Conservation (phyloP, 2,113 vertebrate genomes). For the Dinomys branickii region DNA sequence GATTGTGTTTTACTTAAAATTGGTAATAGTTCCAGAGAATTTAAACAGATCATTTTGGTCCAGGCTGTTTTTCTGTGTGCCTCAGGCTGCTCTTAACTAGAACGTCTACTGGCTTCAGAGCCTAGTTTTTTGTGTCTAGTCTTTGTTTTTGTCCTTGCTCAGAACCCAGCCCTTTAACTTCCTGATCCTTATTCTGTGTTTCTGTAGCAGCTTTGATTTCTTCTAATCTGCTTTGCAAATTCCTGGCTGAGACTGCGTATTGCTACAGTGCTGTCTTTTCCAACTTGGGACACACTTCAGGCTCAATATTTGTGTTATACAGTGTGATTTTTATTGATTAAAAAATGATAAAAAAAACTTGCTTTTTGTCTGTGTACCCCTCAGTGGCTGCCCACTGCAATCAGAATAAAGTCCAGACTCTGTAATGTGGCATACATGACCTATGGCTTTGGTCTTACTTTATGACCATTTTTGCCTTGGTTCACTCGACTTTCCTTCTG, state of each 20-base stretch:
- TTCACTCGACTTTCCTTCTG: neutral
- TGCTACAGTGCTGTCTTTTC: neutral
- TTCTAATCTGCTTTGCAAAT: constrained; percentile 34
- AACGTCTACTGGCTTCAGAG: neutral
- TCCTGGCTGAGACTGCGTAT: neutral
- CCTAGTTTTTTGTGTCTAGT: neutral
- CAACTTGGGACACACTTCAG: neutral
- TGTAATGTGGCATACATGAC: neutral
- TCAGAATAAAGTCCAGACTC: neutral
- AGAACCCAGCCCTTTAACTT: neutral
- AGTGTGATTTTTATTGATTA: neutral
- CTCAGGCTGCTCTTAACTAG: neutral
- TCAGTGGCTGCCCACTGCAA: neutral
- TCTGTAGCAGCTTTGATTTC: neutral
- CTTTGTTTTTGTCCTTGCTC: neutral
- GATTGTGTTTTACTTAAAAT: neutral
- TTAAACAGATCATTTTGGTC: neutral
- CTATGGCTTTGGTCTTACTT: neutral
- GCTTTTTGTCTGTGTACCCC: neutral
- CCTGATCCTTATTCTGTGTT: neutral
- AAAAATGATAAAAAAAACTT: neutral
- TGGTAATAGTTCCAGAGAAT: neutral
- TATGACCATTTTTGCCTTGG: neutral
- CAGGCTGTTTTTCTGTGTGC: neutral
- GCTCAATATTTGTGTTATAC: neutral